Base-by-base conservation (phyloP, 1,140 invertebrate species). In the Dolichoris vasculosae region DNA sequence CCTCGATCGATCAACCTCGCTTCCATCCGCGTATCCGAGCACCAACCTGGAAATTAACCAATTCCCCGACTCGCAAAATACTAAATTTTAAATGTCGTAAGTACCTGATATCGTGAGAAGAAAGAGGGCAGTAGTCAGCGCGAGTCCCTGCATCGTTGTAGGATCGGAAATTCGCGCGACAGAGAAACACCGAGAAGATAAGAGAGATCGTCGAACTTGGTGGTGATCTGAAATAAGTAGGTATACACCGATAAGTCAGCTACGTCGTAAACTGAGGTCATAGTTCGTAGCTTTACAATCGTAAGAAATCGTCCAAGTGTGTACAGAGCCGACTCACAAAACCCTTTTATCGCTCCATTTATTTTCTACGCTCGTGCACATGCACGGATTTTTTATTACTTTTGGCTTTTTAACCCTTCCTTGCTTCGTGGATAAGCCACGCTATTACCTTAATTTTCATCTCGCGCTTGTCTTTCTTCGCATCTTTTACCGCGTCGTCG, bases 221-320 rank as follows among this genome's bases (percentile, higher is more conserved):
- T 86, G 30, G 48, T 46, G 81, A 86, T 86, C 85, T 86, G 81
- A 86, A 86, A 86, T 73, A 81, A 85, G 23, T 76, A 85, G 51
- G 71, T 80, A 78, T 17, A 85, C 30, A 48, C n/a, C 48, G 83
- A 84, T 84, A 79, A 84, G 76, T 84, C 6, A 35, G 32, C 38
- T 51, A 51, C 6, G 32, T 32, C 64, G 43, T 26, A 38, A 17
- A 40, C 30, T 30, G 55, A 71, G 83, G 83, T 84, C 83, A 84
- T 79, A 84, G 76, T 77, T 84, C 77, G 63, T 32, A 79, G 48
- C 59, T 84, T 71, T 15, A 73, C 64, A 64, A 80, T 11, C 76
- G 48, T 80, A 73, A 71, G 32, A 59, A 82, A 73, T 71, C n/a
- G 63, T 51, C 20, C 35, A 40, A 80, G 55, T 15, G 38, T 51